Conservation (phyloP, 2,113 vertebrate species). For the Pluvianellus socialis region DNA sequence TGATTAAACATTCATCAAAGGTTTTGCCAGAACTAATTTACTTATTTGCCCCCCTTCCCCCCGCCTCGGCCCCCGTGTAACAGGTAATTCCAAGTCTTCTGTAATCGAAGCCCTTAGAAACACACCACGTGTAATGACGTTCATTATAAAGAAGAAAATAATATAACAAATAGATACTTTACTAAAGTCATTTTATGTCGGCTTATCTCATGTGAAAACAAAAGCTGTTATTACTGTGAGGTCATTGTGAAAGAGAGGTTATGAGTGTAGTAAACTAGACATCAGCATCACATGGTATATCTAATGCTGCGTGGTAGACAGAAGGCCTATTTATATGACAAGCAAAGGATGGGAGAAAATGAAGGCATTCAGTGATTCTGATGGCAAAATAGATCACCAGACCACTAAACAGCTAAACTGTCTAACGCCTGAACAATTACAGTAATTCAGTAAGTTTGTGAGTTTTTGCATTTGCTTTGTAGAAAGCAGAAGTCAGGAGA, state of each 20-base stretch:
- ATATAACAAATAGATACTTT: background rate
- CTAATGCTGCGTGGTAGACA: constrained; percentile 14
- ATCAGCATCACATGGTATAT: constrained; percentile 12
- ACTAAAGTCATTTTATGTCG: background rate
- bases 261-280: background rate
- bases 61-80: background rate
- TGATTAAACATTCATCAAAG: constrained; percentile 1
- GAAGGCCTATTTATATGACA: constrained; percentile 29
- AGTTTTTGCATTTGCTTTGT: constrained; percentile 21
- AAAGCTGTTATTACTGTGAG: constrained; percentile 19
- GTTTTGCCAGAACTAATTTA: background rate
- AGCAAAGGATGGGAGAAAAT: background rate
- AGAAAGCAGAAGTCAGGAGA: constrained; percentile 6
- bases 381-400: constrained; percentile 35
- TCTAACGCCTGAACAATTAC: constrained; percentile 3
- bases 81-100: background rate
- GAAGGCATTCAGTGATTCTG: constrained; percentile 8
- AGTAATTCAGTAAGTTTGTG: constrained; percentile 13
- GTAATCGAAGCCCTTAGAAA: background rate
- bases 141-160: background rate
- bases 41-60: background rate
- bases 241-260: background rate
- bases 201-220: background rate
- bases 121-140: background rate
- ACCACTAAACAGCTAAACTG: constrained; percentile 30